These are phyloP conservation scores for Thaleichthys pacificus DNA, from an alignment of 2,797 vertebrate species.

Conservation along the genomic window DNA sequence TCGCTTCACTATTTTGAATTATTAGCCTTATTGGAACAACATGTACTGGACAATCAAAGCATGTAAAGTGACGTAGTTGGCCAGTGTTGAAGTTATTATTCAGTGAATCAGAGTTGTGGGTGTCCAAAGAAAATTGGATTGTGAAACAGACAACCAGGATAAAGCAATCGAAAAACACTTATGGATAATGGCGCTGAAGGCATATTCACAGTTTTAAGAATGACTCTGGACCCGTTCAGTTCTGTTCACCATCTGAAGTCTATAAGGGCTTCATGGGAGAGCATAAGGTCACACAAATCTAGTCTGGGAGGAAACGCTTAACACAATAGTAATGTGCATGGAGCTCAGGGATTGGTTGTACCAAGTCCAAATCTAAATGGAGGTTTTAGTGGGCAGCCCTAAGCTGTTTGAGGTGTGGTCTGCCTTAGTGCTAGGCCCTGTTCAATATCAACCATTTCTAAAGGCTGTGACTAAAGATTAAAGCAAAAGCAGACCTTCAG, in stretches of 20 bases:
- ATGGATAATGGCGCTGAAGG: constrained; percentile 58
- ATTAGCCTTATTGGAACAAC: constrained; percentile 74
- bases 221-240: constrained; percentile 44
- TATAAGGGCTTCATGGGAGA: constrained; percentile 35
- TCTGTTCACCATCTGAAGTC: constrained; percentile 43
- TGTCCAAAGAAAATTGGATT: constrained; percentile 31
- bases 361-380: constrained; percentile 63
- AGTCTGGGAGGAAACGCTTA: constrained; percentile 61
- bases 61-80: constrained; percentile 61
- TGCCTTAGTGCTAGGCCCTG: constrained; percentile 60
- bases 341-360: constrained; percentile 46
- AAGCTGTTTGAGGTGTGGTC: constrained; percentile 71
- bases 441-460: constrained; percentile 64
- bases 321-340: constrained; percentile 26
- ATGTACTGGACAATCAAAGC: constrained; percentile 55
- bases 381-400: constrained; percentile 64
- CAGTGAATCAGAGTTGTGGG: constrained; percentile 35
- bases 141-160: constrained; percentile 47
- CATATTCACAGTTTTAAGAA: constrained; percentile 45
- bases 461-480: constrained; percentile 49
- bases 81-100: constrained; percentile 35
- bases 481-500: constrained; percentile 49
- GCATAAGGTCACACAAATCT: constrained; percentile 50
- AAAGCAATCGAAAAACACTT: constrained; percentile 27
- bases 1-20: constrained; percentile 72